Evolutionary conservation across 2,888 invertebrate genomes (phyloP).

Genomic region (Cantharis rustica): DNA sequence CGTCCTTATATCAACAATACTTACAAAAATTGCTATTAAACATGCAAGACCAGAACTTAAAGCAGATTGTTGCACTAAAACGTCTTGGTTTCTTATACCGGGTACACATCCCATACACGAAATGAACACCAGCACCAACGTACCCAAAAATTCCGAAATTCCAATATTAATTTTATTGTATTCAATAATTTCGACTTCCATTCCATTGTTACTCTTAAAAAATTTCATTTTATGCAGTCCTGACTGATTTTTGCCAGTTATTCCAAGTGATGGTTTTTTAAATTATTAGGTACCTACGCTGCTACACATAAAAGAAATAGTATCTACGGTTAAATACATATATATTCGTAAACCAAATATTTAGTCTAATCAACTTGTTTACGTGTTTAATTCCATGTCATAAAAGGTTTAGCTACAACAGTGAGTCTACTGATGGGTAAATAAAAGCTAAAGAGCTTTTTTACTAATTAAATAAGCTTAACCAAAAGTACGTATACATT

Average conservation of each 20-base stretch:
- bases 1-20: slow-evolving; percentile 24
- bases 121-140: slow-evolving; percentile 67
- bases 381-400: background rate
- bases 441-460: background rate
- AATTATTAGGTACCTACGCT: background rate
- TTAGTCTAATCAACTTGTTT: background rate
- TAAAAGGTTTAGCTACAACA: background rate
- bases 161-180: slow-evolving; percentile 27
- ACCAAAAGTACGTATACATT: background rate
- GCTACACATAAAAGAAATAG: background rate
- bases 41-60: slow-evolving; percentile 71
- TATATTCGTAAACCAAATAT: background rate
- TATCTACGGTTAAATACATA: background rate
- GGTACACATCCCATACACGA: slow-evolving; percentile 71
- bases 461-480: background rate
- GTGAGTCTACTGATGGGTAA: background rate
- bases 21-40: slow-evolving; percentile 68
- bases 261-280: background rate
- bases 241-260: background rate
- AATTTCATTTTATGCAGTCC: background rate
- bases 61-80: slow-evolving; percentile 47
- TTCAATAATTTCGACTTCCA: background rate
- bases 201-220: background rate
- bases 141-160: slow-evolving; percentile 68
- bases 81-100: slow-evolving; percentile 37